Conservation (phyloP, 2,888 invertebrate species). For the Ormia ochracea region DNA sequence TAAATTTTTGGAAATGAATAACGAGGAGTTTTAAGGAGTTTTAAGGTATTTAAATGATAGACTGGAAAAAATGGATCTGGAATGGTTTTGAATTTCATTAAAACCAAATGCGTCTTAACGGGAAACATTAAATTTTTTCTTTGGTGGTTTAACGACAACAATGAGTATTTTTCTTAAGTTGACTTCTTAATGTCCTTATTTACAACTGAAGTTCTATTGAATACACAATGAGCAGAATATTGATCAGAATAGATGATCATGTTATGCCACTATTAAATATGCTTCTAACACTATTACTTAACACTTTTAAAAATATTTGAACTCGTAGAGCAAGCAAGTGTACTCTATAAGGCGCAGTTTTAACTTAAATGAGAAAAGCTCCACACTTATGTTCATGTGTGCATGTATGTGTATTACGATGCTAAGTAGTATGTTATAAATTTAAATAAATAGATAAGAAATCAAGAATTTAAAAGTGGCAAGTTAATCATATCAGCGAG, state of each 20-base stretch:
- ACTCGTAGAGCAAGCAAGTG: not conserved
- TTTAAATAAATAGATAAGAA: conserved; percentile 33
- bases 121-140: not conserved
- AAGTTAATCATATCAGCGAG: conserved; percentile 51
- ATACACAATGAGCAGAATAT: conserved; percentile 20
- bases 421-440: not conserved
- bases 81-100: too few relatives aligned
- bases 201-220: conserved; percentile 49
- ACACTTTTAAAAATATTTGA: not conserved
- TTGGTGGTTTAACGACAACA: conserved; percentile 23
- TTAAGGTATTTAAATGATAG: too few relatives aligned
- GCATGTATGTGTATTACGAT: too few relatives aligned
- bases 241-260: not conserved
- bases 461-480: conserved; percentile 39
- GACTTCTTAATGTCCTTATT: conserved; percentile 55
- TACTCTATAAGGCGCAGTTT: not conserved
- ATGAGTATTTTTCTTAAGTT: conserved; percentile 47
- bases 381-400: too few relatives aligned
- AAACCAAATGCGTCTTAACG: not conserved
- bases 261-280: not conserved
- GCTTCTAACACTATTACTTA: conserved; percentile 8
- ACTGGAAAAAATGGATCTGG: too few relatives aligned
- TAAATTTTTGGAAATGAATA: too few relatives aligned
- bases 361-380: not conserved
- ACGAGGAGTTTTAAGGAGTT: too few relatives aligned